A percentile compares a stretch with the other conserved stretches of the same genome.
Evolutionary conservation across 2,797 vertebrate genomes (phyloP).

Genomic region (Thunnus albacares): DNA sequence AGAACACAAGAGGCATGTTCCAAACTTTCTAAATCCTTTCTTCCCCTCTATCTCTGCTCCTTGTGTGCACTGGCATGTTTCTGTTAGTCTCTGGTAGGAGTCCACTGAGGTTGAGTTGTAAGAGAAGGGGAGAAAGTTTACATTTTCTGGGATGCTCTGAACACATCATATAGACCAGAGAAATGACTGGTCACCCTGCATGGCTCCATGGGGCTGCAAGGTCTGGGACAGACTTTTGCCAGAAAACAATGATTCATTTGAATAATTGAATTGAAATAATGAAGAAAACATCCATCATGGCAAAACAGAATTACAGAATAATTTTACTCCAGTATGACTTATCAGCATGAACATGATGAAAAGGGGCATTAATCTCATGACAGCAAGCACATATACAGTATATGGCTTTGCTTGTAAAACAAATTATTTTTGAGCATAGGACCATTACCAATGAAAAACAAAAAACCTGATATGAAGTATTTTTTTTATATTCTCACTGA

Average conservation of each 20-base stretch:
- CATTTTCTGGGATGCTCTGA: constrained; percentile 32
- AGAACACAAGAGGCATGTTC: constrained; percentile 42
- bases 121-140: constrained; percentile 30
- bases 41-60: constrained; percentile 42
- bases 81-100: constrained; percentile 20
- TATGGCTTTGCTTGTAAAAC: too few relatives aligned
- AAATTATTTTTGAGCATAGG: not conserved
- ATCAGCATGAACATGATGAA: not conserved
- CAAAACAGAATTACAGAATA: not conserved
- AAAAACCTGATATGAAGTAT: not conserved
- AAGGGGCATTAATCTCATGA: not conserved
- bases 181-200: not conserved
- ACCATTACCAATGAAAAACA: not conserved
- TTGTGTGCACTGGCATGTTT: constrained; percentile 20
- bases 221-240: constrained; percentile 17
- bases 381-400: not conserved
- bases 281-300: constrained; percentile 1
- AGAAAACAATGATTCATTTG: not conserved
- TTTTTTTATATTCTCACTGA: not conserved
- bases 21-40: constrained; percentile 30
- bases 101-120: not conserved
- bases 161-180: constrained; percentile 7
- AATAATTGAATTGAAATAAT: too few relatives aligned
- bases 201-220: not conserved
- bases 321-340: not conserved